A percentile compares a stretch with the other conserved stretches of the same genome.
phyloP scores from a whole-genome alignment of 2,113 vertebrate genomes.

The Tyto alba region DNA sequence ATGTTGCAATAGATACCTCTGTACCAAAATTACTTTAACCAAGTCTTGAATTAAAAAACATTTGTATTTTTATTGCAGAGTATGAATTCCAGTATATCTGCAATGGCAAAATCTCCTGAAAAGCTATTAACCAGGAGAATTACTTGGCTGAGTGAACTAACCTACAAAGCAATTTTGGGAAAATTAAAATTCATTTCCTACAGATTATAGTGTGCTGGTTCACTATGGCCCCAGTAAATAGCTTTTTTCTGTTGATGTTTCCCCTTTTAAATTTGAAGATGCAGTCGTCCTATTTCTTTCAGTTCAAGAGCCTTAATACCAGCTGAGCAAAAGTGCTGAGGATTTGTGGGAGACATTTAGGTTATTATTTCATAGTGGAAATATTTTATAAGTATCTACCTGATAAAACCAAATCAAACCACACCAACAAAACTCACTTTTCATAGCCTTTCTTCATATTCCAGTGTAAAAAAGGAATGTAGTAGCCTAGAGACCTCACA shows the following conservation, averaged over 20 bases:
- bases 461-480: background rate
- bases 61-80: background rate
- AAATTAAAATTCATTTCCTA: conserved; percentile 48
- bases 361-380: background rate
- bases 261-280: background rate
- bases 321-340: background rate
- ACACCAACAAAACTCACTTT: background rate
- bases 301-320: background rate
- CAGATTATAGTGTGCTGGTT: background rate
- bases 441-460: background rate
- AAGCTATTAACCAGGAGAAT: conserved; percentile 22
- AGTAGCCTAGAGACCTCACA: background rate
- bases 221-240: background rate
- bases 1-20: background rate
- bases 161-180: background rate
- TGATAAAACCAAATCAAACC: background rate
- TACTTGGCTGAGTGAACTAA: background rate
- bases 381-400: background rate
- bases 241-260: conserved; percentile 21
- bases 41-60: background rate
- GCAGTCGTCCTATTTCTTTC: background rate
- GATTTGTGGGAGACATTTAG: background rate
- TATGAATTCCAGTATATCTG: background rate
- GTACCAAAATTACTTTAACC: conserved; percentile 7
- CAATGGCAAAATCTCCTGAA: background rate